Conservation (phyloP, 2,113 vertebrate species). For the Collichthys lucidus region DNA sequence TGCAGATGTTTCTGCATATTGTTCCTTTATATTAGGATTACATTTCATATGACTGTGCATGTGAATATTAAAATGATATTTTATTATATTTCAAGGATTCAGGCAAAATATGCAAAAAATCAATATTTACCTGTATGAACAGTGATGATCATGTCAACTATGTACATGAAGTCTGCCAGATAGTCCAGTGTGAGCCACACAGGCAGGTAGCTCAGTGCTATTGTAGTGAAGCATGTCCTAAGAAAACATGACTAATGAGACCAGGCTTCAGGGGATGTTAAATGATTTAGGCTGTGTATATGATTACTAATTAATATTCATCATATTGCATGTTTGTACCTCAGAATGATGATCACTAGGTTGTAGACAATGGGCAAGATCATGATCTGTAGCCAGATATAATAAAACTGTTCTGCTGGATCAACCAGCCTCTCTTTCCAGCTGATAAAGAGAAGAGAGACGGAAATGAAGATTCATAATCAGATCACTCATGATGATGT, state of each 20-base stretch:
- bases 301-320: background rate
- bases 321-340: slow-evolving; percentile 78
- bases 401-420: slow-evolving; percentile 89
- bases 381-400: slow-evolving; percentile 90
- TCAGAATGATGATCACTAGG: slow-evolving; percentile 89
- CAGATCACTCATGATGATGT: background rate
- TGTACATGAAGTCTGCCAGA: slow-evolving; percentile 87
- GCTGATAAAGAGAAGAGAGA: slow-evolving; percentile 48
- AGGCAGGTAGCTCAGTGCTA: slow-evolving; percentile 81
- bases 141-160: slow-evolving; percentile 85
- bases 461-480: background rate
- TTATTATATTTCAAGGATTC: background rate
- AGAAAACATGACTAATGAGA: background rate
- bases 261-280: background rate
- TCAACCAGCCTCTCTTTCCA: slow-evolving; percentile 85
- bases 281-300: background rate
- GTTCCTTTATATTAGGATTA: no score
- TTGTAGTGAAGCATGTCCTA: slow-evolving; percentile 89
- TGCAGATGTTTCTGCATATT: no score
- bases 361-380: slow-evolving; percentile 91
- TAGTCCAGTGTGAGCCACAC: slow-evolving; percentile 90
- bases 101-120: background rate
- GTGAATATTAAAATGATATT: background rate
- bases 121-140: slow-evolving; percentile 86
- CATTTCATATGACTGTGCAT: background rate